Percentiles rank a stretch among this genome's conserved stretches.
phyloP scores from a whole-genome alignment of 2,888 invertebrate species.

The Polymixis flavicincta region DNA sequence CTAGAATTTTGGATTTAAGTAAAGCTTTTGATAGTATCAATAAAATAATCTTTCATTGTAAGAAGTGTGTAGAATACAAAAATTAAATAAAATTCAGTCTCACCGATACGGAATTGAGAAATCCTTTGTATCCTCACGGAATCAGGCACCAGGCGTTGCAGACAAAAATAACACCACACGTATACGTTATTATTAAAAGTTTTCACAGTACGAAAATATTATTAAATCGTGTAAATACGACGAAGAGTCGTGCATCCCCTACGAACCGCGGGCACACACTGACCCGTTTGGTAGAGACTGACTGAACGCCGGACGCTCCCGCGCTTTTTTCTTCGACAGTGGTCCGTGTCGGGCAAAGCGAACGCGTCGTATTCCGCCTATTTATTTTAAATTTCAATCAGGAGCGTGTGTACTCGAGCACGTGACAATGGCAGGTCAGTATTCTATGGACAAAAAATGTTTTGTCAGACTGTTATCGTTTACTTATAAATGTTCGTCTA shows the following conservation, averaged over 20 bases:
- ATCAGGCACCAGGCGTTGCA: slow-evolving; percentile 45
- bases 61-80: background rate
- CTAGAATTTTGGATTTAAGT: background rate
- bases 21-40: background rate
- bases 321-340: slow-evolving; percentile 75
- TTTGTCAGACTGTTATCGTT: slow-evolving; percentile 36
- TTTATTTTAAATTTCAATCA: slow-evolving; percentile 76
- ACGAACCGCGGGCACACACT: slow-evolving; percentile 78
- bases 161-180: slow-evolving; percentile 74
- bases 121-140: slow-evolving; percentile 69
- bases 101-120: slow-evolving; percentile 62
- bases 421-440: slow-evolving; percentile 80
- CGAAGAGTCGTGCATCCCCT: slow-evolving; percentile 72
- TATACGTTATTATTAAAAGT: slow-evolving; percentile 55
- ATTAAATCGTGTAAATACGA: slow-evolving; percentile 67
- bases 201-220: slow-evolving; percentile 67
- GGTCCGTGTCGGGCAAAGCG: slow-evolving; percentile 67
- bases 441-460: slow-evolving; percentile 52
- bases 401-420: slow-evolving; percentile 73
- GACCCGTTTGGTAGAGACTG: slow-evolving; percentile 61
- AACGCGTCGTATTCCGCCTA: slow-evolving; percentile 76
- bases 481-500: slow-evolving; percentile 39
- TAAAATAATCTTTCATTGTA: background rate
- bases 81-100: slow-evolving; percentile 45
- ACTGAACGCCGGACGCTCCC: slow-evolving; percentile 60